These are phyloP conservation scores for Diabrotica undecimpunctata DNA, from an alignment of 1,140 invertebrate species.

Conservation along the genomic window DNA sequence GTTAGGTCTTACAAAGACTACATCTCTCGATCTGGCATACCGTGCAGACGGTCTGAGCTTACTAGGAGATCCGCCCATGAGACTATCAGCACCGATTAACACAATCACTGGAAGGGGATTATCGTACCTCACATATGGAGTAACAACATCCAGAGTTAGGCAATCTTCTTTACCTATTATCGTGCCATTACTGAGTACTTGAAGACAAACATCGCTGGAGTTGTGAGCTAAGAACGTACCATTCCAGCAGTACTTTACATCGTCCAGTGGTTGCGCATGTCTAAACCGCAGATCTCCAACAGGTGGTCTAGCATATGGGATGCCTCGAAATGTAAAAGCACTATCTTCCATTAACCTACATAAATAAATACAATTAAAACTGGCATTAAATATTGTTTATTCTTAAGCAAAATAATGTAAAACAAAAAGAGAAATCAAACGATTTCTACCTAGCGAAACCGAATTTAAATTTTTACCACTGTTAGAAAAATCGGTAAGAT, in stretches of 20 bases:
- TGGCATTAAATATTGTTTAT: no score
- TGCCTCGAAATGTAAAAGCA: constrained; percentile 75
- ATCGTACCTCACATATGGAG: constrained; percentile 68
- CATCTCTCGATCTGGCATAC: constrained; percentile 61
- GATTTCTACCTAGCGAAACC: no score
- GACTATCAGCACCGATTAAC: constrained; percentile 70
- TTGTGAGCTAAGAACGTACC: constrained; percentile 68
- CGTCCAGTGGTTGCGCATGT: constrained; percentile 61
- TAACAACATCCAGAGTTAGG: constrained; percentile 73
- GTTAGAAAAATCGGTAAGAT: no score
- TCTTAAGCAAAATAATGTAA: no score
- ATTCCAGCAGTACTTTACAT: constrained; percentile 76
- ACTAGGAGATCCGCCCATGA: constrained; percentile 69
- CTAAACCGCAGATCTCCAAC: constrained; percentile 67
- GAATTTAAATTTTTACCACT: no score
- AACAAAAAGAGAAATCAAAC: no score
- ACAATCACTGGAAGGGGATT: constrained; percentile 76
- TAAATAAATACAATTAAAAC: not conserved
- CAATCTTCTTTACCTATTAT: constrained; percentile 72
- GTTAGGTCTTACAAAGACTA: constrained; percentile 79
- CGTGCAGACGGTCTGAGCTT: constrained; percentile 49
- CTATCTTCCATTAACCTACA: constrained; percentile 66
- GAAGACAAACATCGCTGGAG: constrained; percentile 61
- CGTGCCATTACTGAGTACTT: constrained; percentile 61
- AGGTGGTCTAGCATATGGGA: constrained; percentile 82